Conservation (phyloP, 1,140 invertebrate genomes). For the Schmidtea mediterranea region DNA sequence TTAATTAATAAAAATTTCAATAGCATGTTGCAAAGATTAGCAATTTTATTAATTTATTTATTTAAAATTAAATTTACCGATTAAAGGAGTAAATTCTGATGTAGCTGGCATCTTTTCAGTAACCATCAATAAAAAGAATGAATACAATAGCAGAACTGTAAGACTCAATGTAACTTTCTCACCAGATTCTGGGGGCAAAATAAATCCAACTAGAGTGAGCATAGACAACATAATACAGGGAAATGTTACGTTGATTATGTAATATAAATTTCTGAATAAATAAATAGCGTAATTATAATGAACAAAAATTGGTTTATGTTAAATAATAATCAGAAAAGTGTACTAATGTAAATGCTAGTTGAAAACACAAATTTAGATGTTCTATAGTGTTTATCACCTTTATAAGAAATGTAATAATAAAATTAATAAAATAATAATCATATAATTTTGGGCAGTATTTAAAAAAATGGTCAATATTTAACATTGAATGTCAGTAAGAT, state of each 20-base stretch:
- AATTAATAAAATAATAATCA: no score
- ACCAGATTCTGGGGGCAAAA: slow-evolving; percentile 82
- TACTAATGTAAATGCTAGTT: not conserved
- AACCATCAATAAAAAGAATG: slow-evolving; percentile 92
- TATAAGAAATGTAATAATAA: no score
- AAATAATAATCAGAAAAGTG: not conserved
- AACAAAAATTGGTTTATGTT: not conserved
- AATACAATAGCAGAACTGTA: slow-evolving; percentile 89
- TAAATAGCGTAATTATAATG: not conserved
- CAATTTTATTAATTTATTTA: not conserved
- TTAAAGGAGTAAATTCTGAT: slow-evolving; percentile 72
- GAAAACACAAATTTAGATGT: not conserved
- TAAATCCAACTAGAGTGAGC: slow-evolving; percentile 84
- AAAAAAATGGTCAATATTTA: no score
- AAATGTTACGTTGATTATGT: slow-evolving; percentile 26
- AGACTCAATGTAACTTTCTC: slow-evolving; percentile 95
- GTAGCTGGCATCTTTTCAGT: slow-evolving; percentile 95
- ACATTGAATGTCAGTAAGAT: no score
- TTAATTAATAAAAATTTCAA: not conserved
- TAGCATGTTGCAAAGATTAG: not conserved
- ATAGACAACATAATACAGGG: slow-evolving; percentile 42
- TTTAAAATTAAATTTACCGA: slow-evolving; percentile 47
- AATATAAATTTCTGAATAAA: slow-evolving; percentile 21
- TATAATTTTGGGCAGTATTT: no score
- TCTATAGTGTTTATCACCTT: no score